Evolutionary conservation across 2,888 invertebrate species (phyloP).

Genomic region (Unio pictorum): DNA sequence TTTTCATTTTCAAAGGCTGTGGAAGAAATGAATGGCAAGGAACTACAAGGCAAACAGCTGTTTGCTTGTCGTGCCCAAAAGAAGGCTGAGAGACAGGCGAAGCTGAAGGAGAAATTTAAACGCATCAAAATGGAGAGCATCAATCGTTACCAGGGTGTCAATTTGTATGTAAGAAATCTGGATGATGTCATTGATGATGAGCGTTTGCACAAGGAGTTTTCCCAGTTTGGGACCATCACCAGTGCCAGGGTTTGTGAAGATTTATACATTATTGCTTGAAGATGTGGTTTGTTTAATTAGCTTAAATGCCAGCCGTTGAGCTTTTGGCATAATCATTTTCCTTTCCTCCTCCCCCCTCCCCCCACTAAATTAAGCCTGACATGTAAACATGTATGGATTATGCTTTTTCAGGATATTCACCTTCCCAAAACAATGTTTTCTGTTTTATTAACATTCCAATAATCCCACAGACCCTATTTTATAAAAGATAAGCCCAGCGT

Average conservation of each 20-base stretch:
- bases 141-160: constrained; percentile 90
- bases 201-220: constrained; percentile 93
- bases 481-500: too few relatives aligned
- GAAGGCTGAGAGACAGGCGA: constrained; percentile 98
- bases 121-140: constrained; percentile 93
- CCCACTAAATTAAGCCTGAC: too few relatives aligned
- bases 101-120: constrained; percentile 96
- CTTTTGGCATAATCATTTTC: too few relatives aligned
- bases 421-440: too few relatives aligned
- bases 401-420: too few relatives aligned
- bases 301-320: too few relatives aligned
- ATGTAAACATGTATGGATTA: too few relatives aligned
- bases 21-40: constrained; percentile 89
- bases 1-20: constrained; percentile 77
- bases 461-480: too few relatives aligned
- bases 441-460: too few relatives aligned
- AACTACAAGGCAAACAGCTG: constrained; percentile 73
- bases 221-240: constrained; percentile 96
- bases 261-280: not conserved
- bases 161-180: constrained; percentile 98
- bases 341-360: too few relatives aligned
- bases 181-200: constrained; percentile 99
- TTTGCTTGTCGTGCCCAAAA: constrained; percentile 99
- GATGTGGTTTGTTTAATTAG: not conserved
- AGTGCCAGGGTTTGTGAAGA: constrained; percentile 87